These are phyloP conservation scores for Ornithoptera priamus DNA, from an alignment of 2,888 invertebrate genomes.

Conservation along the genomic window DNA sequence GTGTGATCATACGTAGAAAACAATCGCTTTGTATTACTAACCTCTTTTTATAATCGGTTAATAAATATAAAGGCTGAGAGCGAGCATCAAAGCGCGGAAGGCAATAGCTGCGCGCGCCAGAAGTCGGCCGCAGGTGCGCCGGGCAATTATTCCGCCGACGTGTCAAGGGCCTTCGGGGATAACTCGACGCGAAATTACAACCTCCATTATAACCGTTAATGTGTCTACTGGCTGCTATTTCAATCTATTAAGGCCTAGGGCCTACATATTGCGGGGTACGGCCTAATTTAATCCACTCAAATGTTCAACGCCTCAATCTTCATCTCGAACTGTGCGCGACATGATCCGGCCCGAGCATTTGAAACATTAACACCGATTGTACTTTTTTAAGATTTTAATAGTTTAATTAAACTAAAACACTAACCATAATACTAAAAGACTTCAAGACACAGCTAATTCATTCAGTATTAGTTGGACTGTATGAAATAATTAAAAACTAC, in stretches of 20 bases:
- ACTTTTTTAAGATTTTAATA: too few relatives aligned
- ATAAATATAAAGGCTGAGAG: too few relatives aligned
- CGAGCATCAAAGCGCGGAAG: conserved; percentile 22
- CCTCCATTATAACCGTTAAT: conserved; percentile 5
- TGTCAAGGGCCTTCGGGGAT: conserved; percentile 21
- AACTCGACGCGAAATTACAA: conserved; percentile 10
- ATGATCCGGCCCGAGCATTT: neutral
- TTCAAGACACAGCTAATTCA: too few relatives aligned
- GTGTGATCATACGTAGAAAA: too few relatives aligned
- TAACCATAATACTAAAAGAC: too few relatives aligned
- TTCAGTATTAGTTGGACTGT: too few relatives aligned
- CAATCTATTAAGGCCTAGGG: conserved; percentile 1
- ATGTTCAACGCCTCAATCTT: too few relatives aligned
- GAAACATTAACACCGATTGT: too few relatives aligned
- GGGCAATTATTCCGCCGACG: conserved; percentile 14
- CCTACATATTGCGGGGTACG: neutral
- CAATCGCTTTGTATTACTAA: too few relatives aligned
- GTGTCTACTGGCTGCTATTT: neutral
- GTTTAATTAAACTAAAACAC: too few relatives aligned
- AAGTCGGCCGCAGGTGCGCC: conserved; percentile 38
- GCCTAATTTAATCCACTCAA: neutral
- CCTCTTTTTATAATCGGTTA: too few relatives aligned
- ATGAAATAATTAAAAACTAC: too few relatives aligned
- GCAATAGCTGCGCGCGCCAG: conserved; percentile 15
- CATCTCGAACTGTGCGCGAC: neutral